A percentile compares a stretch with the other conserved stretches of the same genome.
Conservation (phyloP, 2,888 invertebrate species). For the Pachliopta kotzebuea region DNA sequence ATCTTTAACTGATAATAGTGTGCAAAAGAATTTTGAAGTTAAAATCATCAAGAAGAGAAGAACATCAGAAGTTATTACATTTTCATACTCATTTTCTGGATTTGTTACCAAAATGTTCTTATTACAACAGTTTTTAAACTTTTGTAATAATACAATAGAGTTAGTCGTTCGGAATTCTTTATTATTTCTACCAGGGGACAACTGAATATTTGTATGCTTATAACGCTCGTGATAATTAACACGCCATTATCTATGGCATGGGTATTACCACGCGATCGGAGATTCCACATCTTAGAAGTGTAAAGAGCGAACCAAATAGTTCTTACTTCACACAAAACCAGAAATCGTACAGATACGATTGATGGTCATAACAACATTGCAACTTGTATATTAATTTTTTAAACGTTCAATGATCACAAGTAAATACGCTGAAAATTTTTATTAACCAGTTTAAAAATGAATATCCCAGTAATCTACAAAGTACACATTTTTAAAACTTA, state of each 20-base stretch:
- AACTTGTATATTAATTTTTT: neutral
- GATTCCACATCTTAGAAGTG: slow-evolving; percentile 40
- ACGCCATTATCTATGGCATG: slow-evolving; percentile 58
- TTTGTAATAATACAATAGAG: neutral
- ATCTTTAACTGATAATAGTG: neutral
- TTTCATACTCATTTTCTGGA: neutral
- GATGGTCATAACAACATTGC: slow-evolving; percentile 64
- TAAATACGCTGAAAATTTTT: no score
- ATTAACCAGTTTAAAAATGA: no score
- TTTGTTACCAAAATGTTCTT: neutral
- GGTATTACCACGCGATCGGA: slow-evolving; percentile 42
- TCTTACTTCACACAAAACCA: slow-evolving; percentile 60
- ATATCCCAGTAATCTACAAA: no score
- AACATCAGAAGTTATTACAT: neutral
- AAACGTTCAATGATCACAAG: no score
- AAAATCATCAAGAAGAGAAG: neutral
- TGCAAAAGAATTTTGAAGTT: neutral
- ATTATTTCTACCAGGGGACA: slow-evolving; percentile 53
- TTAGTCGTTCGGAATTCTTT: slow-evolving; percentile 6
- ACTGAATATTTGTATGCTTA: slow-evolving; percentile 75
- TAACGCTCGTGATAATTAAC: slow-evolving; percentile 58
- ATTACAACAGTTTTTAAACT: neutral
- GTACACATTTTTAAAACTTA: no score
- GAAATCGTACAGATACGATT: slow-evolving; percentile 35
- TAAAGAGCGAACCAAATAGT: slow-evolving; percentile 67